phyloP scores from a whole-genome alignment of 2,888 invertebrate species.

The Geophilus truncorum region DNA sequence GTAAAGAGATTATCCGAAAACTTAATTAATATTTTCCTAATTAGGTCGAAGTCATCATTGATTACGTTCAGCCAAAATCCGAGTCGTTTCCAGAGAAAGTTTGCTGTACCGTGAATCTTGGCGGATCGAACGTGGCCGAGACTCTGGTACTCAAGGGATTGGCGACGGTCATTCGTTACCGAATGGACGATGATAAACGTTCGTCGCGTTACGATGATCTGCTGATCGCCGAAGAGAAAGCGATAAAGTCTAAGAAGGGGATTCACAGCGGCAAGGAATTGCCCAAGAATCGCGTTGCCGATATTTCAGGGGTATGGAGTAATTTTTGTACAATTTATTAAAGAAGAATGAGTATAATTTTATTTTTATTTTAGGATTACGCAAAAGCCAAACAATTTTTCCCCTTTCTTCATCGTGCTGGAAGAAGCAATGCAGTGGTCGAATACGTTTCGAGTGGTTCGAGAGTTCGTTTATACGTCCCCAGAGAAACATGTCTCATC shows the following conservation, averaged over 20 bases:
- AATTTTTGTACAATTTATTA: not conserved
- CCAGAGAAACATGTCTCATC: slow-evolving; percentile 88
- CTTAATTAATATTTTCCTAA: not conserved
- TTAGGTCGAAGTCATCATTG: slow-evolving; percentile 73
- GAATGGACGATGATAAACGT: slow-evolving; percentile 93
- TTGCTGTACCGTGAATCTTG: slow-evolving; percentile 85
- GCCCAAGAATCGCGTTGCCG: slow-evolving; percentile 71
- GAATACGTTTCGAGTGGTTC: slow-evolving; percentile 98
- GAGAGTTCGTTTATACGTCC: slow-evolving; percentile 83
- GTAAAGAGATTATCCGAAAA: not conserved
- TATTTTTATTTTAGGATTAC: slow-evolving; percentile 57
- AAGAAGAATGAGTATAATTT: not conserved
- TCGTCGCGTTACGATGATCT: slow-evolving; percentile 90
- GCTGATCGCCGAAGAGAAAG: slow-evolving; percentile 86
- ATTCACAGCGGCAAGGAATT: slow-evolving; percentile 83
- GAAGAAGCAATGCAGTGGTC: slow-evolving; percentile 83
- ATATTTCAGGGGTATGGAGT: slow-evolving; percentile 62
- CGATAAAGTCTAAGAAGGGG: slow-evolving; percentile 76
- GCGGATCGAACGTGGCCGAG: slow-evolving; percentile 81
- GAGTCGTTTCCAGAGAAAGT: slow-evolving; percentile 91
- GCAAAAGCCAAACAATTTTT: slow-evolving; percentile 85
- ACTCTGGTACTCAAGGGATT: slow-evolving; percentile 86
- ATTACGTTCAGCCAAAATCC: slow-evolving; percentile 93
- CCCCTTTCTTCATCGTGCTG: slow-evolving; percentile 85
- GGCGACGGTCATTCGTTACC: slow-evolving; percentile 86